Evolutionary conservation across 2,113 vertebrate genomes (phyloP), one percentile per base, ranked within the genome.

Genomic region (Haemorhous mexicanus): DNA sequence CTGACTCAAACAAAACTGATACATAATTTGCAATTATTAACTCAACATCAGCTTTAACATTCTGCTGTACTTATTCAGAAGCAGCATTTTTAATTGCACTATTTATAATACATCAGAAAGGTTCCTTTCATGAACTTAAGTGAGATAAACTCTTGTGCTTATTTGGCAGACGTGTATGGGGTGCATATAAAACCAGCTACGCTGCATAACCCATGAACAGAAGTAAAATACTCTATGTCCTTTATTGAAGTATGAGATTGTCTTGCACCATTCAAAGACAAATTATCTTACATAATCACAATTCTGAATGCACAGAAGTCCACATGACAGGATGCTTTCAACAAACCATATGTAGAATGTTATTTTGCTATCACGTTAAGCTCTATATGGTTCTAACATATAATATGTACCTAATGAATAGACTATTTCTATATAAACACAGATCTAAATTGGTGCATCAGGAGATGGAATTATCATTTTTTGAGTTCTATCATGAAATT

Each of bases 201-300:
- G 1, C 88, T 95, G 85, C 84, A 77, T 82, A 93, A 93, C 66
- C 69, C 79, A 75, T 53, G 49, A 82, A 62, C 47, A 88, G 69
- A 72, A 84, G 49, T 94, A 69, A 89, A 96, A 94, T 84, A 80
- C 19, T 93, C 73, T 74, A 78, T 55, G 90, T 2, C 74, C 44
- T 96, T 96, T 94, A 95, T 88, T 96, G 79, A 96, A 78, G 76
- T 82, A 82, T 93, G 50, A 84, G 87, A 88, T 90, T 94, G 81
- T 77, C 89, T 93, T 85, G 86, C 63, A 84, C 22, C 58, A 76
- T 80, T 69, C 67, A 79, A 87, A 88, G 87, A 92, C 84, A 95
- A 89, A 87, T 92, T 95, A 92, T 95, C 93, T 97, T 96, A 97
- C 93, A 95, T 95, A 79, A 95, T 94, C 96, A 97, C 91, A 97